These are phyloP conservation scores for Metacarcinus magister DNA, from an alignment of 2,888 invertebrate species.

Conservation along the genomic window DNA sequence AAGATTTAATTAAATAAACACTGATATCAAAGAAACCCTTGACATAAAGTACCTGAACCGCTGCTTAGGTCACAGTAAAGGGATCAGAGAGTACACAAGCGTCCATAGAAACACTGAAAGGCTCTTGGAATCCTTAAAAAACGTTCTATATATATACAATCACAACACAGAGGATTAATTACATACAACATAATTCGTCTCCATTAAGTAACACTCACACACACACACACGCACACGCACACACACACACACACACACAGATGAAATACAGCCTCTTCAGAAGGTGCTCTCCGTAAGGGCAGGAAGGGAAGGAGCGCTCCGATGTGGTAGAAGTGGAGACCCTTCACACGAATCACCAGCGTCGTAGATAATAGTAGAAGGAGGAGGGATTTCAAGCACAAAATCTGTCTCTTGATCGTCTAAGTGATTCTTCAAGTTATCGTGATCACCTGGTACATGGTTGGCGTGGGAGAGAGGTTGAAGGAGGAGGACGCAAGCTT, in stretches of 20 bases:
- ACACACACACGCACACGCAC: neutral
- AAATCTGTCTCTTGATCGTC: constrained; percentile 50
- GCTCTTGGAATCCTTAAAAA: neutral
- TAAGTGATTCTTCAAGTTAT: neutral
- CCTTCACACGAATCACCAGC: constrained; percentile 71
- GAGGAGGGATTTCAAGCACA: constrained; percentile 22
- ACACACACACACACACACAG: no score
- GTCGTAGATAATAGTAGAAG: constrained; percentile 64
- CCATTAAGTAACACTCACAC: constrained; percentile 13
- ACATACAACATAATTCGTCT: constrained; percentile 11
- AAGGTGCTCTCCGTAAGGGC: constrained; percentile 70
- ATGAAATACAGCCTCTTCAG: constrained; percentile 10
- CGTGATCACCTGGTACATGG: neutral
- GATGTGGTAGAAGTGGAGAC: constrained; percentile 49
- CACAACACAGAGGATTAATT: constrained; percentile 7
- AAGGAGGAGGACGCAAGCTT: neutral
- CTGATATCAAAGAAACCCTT: neutral
- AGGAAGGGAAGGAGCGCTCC: neutral
- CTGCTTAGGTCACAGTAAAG: neutral
- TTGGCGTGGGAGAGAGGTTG: neutral
- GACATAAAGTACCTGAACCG: neutral
- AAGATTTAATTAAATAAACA: neutral
- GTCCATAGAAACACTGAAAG: neutral
- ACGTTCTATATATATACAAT: neutral
- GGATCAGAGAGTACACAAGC: neutral